Base-by-base conservation (phyloP, 2,113 vertebrate species). In the Catharus minimus region DNA sequence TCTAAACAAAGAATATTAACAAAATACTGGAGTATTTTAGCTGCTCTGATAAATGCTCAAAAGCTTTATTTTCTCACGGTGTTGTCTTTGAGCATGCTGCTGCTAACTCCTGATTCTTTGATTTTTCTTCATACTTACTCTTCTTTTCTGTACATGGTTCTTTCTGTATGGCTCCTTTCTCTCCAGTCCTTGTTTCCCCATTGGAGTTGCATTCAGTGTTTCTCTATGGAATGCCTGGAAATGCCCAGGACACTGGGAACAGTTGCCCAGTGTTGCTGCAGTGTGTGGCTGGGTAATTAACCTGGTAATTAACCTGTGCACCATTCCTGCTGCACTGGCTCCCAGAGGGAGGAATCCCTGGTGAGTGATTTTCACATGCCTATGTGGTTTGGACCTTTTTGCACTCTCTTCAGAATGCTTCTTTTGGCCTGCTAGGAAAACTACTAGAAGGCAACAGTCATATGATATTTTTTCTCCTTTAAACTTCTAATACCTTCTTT, bases 381-480 rank as follows among this genome's bases (percentile, higher is more conserved):
- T 65, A 21, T 44, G 27, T 78, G 24, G 4, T 73, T 89, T 10
- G 2, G 58, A 55, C 24, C 7, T 36, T 53, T 46, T 71, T 75
- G 32, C 53, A 17, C 0, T 82, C 13, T 39, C 32, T 76, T 57
- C 46, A 56, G 27, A 72, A 47, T 47, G 32, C 11, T 55, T 21
- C 61, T 74, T 85, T 57, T 56, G 15, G 62, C 66, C 22, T 83
- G 11, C 13, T 75, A 1, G 76, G 19, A 72, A 68, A 93, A 28
- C 21, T 74, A 19, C 43, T 50, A 71, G 64, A 84, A 64, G 21
- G 32, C 13, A 81, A 17, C 8, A 46, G 16, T 61, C 11, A 24
- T 32, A 27, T 26, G 8, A 13, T 49, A 16, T 7, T 64, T 58
- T 44, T 18, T 1, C 0, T 2, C 1, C 10, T 75, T 27, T 49